Base-by-base conservation (phyloP, 2,888 invertebrate genomes). In the Agrilus cyanescens region DNA sequence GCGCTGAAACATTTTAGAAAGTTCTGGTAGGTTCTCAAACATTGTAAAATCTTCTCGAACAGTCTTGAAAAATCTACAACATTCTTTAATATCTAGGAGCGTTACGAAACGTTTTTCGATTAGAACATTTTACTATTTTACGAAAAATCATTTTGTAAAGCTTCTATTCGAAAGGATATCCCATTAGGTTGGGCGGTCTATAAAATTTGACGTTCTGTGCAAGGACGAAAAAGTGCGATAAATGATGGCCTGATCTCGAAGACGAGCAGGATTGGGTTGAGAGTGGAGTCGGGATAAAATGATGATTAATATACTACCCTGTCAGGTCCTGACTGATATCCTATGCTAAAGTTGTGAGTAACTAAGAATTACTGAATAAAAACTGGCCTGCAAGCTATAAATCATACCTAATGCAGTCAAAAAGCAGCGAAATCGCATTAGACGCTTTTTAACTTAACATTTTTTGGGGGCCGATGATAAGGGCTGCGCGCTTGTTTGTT, bases 341-440 rank as follows among this genome's bases (percentile, higher is more conserved):
- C 62, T 62, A 63, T 63, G 62, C 62, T 61, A 63, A 62, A 57
- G 60, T 53, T 54, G 49, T 57, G 48, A 53, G 58, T 57, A 57
- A 59, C 55, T 53, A 56, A 57, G 54, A 51, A 53, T 52, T 53
- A 51, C 50, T 55, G 57, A 57, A 60, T 58, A 61, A 61, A 61
- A 57, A 56, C 53, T 53, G 56, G 53, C 56, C 57, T 50, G 54
- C 53, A 47, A 43, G 55, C 54, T 62, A 65, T 66, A 63, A 65
- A 66, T 66, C 66, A 65, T 61, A 47, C 50, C 55, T 63, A 65
- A 65, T 62, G 56, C 63, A 62, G 63, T 62, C 62, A 59, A 62
- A 63, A 63, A 63, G 56, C 57, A 50, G 44, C 49, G 53, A 61
- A 63, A 63, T 62, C 59, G 51, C 55, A 60, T 60, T 57, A 53